phyloP scores from a whole-genome alignment of 2,113 vertebrate genomes.

The Thamnophis sirtalis region DNA sequence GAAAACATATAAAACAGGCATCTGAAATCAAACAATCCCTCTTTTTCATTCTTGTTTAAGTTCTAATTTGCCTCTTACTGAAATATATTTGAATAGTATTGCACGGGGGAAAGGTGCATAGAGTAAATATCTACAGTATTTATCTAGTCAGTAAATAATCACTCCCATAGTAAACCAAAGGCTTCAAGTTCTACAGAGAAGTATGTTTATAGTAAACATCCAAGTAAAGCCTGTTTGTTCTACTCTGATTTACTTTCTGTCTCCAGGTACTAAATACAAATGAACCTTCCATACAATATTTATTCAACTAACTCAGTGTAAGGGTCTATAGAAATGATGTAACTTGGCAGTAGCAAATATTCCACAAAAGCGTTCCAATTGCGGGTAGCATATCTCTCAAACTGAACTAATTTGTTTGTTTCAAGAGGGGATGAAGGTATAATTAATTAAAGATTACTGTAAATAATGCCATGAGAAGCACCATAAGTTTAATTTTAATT shows the following conservation, averaged over 20 bases:
- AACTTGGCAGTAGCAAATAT: neutral
- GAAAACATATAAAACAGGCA: neutral
- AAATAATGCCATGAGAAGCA: neutral
- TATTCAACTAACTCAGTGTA: neutral
- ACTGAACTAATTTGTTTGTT: constrained; percentile 6
- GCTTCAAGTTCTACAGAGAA: neutral
- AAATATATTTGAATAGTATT: neutral
- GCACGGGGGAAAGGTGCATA: neutral
- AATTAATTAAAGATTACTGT: neutral
- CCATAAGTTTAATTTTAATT: neutral
- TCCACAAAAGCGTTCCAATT: neutral
- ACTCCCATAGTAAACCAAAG: neutral
- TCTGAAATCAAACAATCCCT: neutral
- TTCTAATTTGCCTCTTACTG: neutral
- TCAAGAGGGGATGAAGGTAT: neutral
- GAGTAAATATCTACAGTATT: neutral
- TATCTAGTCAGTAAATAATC: neutral
- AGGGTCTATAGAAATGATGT: neutral
- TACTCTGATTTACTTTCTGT: neutral
- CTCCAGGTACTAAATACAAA: neutral
- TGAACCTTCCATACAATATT: neutral
- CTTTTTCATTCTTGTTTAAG: neutral
- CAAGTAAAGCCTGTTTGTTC: neutral
- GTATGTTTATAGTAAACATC: neutral
- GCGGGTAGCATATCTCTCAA: neutral